Evolutionary conservation across 2,797 vertebrate genomes (phyloP).

Genomic region (Pseudochirops cupreus): DNA sequence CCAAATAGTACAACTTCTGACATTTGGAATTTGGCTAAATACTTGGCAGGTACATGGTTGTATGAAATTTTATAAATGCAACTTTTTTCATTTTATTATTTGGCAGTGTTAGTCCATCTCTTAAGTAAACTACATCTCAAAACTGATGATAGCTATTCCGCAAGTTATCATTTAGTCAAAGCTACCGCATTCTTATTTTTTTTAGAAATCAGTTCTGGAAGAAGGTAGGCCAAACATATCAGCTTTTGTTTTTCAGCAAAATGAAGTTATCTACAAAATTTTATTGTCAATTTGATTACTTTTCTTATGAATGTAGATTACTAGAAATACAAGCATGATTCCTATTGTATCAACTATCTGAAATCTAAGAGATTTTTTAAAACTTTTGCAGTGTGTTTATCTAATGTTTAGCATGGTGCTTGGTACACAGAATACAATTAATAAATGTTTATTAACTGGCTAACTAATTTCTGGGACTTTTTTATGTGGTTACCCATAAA

Average conservation of each 20-base stretch:
- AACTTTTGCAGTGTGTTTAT: neutral
- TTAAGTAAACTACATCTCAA: neutral
- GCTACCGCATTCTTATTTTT: slow-evolving; percentile 12
- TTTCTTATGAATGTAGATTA: neutral
- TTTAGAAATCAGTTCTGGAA: neutral
- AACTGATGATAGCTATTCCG: neutral
- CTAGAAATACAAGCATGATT: neutral
- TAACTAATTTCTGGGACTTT: too few relatives aligned
- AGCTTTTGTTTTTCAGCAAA: neutral
- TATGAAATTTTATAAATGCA: neutral
- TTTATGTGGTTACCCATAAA: too few relatives aligned
- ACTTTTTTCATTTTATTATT: neutral
- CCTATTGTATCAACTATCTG: neutral
- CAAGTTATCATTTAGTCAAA: neutral
- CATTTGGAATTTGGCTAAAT: too few relatives aligned
- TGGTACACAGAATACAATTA: slow-evolving; percentile 3
- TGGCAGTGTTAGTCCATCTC: neutral
- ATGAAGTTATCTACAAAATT: slow-evolving; percentile 25
- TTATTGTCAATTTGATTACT: neutral
- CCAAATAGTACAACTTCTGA: too few relatives aligned
- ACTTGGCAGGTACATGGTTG: neutral
- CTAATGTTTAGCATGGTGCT: neutral
- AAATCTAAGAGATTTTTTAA: neutral
- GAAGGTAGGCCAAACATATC: neutral
- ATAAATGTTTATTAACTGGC: too few relatives aligned